Base-by-base conservation (phyloP, 1,140 invertebrate species). In the Papilio glaucus region DNA sequence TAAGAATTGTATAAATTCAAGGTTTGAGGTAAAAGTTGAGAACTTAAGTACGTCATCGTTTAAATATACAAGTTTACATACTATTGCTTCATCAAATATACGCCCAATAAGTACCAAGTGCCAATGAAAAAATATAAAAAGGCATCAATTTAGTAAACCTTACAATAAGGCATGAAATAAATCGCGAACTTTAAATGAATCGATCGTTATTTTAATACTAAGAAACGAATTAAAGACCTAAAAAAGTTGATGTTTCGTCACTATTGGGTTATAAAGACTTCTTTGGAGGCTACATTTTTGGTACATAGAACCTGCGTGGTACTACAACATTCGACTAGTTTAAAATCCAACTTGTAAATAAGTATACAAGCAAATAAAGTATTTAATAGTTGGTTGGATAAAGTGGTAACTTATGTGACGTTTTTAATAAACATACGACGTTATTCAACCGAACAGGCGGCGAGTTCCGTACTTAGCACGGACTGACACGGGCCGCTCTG, bases 401-500 rank as follows among this genome's bases (percentile, higher is more conserved):
- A 57, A 33, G 74, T 78, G 33, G 49, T 69, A 61, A 72, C 72
- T 78, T 8, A 39, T 70, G 41, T 77, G 70, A 33, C 7, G 41
- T 38, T 26, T 41, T 41, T 8, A 60, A 42, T 77, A 33, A 13
- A 37, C 69, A 82, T 87, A 74, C 42, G 72, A 65, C 80, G 71
- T 85, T 85, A 72, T 65, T 37, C 63, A 29, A 74, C 67, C 61
- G 45, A 15, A 49, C 68, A 71, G 68, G 61, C 49, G 67, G 65
- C 73, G 74, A 73, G 84, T 83, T 86, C 84, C 87, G 88, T 90
- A 85, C 88, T 87, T 81, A 86, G 87, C 82, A 89, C 88, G 77
- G 88, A 67, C 80, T 90, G 88, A 87, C 80, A 90, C 88, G 85
- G 84, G 72, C 76, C 67, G 74, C 63, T 74, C 60, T 72, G 72